A percentile compares a stretch with the other conserved stretches of the same genome.
phyloP scores from a whole-genome alignment of 1,140 invertebrate genomes.

The Pseudomyrmex dendroicus region DNA sequence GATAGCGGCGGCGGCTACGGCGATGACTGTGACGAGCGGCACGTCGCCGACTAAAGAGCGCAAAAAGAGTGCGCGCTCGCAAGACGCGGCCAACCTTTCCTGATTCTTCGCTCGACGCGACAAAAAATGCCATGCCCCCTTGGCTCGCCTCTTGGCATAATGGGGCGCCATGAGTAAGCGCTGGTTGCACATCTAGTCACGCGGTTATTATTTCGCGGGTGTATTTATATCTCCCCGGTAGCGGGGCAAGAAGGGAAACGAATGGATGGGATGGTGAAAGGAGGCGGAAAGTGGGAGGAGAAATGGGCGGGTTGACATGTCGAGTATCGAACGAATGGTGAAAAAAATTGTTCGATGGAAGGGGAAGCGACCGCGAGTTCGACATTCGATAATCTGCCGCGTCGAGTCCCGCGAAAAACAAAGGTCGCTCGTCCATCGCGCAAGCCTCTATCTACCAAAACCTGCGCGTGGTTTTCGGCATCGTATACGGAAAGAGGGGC shows the following conservation, averaged over 20 bases:
- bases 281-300: slow-evolving; percentile 12
- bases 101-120: slow-evolving; percentile 70
- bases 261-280: slow-evolving; percentile 61
- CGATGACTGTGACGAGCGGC: neutral
- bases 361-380: slow-evolving; percentile 17
- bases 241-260: neutral
- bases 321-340: slow-evolving; percentile 53
- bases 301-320: neutral
- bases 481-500: neutral
- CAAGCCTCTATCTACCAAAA: slow-evolving; percentile 52
- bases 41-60: slow-evolving; percentile 28
- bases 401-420: slow-evolving; percentile 35
- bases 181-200: slow-evolving; percentile 75
- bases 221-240: neutral
- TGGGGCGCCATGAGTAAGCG: slow-evolving; percentile 82
- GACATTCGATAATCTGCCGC: slow-evolving; percentile 9
- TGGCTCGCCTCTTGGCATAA: slow-evolving; percentile 84
- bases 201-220: slow-evolving; percentile 77
- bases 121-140: slow-evolving; percentile 85
- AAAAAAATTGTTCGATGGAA: slow-evolving; percentile 33
- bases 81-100: slow-evolving; percentile 69
- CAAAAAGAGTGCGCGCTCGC: slow-evolving; percentile 43
- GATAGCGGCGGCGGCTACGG: slow-evolving; percentile 47
- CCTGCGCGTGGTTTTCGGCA: slow-evolving; percentile 18
- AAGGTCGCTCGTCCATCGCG: slow-evolving; percentile 55